Percentiles rank a stretch among this genome's conserved stretches.
phyloP scores from a whole-genome alignment of 1,140 invertebrate genomes.

The Ceratina calcarata region DNA sequence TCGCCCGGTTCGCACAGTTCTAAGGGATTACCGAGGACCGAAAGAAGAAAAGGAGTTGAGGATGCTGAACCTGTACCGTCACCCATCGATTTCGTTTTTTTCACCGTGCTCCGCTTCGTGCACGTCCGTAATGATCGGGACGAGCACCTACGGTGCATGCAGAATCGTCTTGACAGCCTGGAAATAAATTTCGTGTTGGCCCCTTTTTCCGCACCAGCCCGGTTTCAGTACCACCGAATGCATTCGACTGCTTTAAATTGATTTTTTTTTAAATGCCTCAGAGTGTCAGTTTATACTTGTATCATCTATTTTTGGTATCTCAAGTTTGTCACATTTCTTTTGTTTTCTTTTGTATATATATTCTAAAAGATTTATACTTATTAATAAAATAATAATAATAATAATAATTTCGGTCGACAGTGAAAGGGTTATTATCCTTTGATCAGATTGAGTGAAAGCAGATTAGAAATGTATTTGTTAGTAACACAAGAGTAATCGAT shows the following conservation, averaged over 20 bases:
- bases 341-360: too few relatives aligned
- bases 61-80: slow-evolving; percentile 25
- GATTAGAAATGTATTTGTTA: too few relatives aligned
- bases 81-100: slow-evolving; percentile 42
- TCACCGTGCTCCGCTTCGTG: slow-evolving; percentile 13
- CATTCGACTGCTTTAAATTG: background rate
- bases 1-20: slow-evolving; percentile 42
- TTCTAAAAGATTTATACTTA: too few relatives aligned
- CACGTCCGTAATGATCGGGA: slow-evolving; percentile 58
- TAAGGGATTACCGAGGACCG: slow-evolving; percentile 31
- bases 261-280: too few relatives aligned
- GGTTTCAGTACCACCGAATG: too few relatives aligned
- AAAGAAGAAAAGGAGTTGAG: slow-evolving; percentile 6
- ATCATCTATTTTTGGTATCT: too few relatives aligned
- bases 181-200: slow-evolving; percentile 65
- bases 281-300: too few relatives aligned
- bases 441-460: too few relatives aligned
- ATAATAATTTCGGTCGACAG: too few relatives aligned
- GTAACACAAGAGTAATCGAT: slow-evolving; percentile 1
- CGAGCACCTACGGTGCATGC: slow-evolving; percentile 63
- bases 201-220: slow-evolving; percentile 2
- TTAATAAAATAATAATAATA: too few relatives aligned
- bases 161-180: slow-evolving; percentile 65
- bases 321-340: too few relatives aligned
- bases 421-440: too few relatives aligned